A percentile compares a stretch with the other conserved stretches of the same genome.
Conservation (phyloP, 2,888 invertebrate genomes). For the Pachliopta kotzebuea region DNA sequence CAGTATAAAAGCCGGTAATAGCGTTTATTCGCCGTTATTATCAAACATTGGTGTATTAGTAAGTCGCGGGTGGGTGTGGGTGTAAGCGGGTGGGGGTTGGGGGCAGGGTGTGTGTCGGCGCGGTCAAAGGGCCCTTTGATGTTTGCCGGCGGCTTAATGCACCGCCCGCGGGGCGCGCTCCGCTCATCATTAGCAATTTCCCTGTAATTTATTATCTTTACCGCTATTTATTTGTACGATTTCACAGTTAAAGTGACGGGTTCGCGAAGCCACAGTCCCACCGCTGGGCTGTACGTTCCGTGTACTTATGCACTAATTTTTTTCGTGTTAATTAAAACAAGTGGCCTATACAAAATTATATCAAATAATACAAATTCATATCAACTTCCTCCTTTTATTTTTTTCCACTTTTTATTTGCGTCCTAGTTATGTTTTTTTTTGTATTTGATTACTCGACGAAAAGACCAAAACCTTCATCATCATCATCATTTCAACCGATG, state of each 20-base stretch:
- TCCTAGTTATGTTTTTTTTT: too few relatives aligned
- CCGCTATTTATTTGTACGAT: constrained; percentile 77
- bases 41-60: constrained; percentile 37
- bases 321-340: constrained; percentile 16
- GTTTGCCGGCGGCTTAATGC: constrained; percentile 81
- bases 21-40: constrained; percentile 28
- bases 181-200: constrained; percentile 80
- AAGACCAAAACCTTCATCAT: too few relatives aligned
- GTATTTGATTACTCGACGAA: too few relatives aligned
- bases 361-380: too few relatives aligned
- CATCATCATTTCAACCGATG: too few relatives aligned
- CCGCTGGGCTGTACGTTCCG: not conserved
- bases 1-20: constrained; percentile 27
- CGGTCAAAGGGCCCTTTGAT: constrained; percentile 80
- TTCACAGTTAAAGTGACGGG: constrained; percentile 58
- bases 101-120: constrained; percentile 77
- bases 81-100: constrained; percentile 33
- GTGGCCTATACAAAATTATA: too few relatives aligned
- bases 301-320: not conserved
- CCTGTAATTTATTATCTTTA: constrained; percentile 80
- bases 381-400: not conserved
- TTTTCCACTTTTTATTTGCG: too few relatives aligned
- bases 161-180: constrained; percentile 75
- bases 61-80: constrained; percentile 37
- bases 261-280: constrained; percentile 44